Conservation (phyloP, 1,140 invertebrate genomes). For the Coenobita brevimanus region DNA sequence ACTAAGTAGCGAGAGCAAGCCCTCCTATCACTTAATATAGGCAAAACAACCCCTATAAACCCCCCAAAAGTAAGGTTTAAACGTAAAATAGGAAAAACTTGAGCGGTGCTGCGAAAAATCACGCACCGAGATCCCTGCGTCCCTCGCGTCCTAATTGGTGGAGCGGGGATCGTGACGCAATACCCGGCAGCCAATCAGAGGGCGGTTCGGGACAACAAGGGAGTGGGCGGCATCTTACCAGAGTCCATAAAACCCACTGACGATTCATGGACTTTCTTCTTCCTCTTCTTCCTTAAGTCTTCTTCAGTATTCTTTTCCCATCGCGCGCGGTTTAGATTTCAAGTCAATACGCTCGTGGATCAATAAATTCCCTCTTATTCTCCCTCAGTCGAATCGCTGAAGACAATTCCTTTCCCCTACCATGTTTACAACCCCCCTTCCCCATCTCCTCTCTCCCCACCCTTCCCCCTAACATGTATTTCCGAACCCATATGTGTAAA, state of each 20-base stretch:
- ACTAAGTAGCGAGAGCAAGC: background rate
- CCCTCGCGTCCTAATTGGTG: conserved; percentile 40
- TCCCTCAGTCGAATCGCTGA: too few species aligned
- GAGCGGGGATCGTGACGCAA: conserved; percentile 20
- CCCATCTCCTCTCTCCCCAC: too few species aligned
- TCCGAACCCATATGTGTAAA: too few species aligned
- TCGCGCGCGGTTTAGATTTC: background rate
- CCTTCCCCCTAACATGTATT: too few species aligned
- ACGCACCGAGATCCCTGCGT: conserved; percentile 44
- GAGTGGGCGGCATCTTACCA: conserved; percentile 63
- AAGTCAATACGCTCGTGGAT: background rate
- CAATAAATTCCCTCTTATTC: too few species aligned
- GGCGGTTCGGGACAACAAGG: conserved; percentile 53
- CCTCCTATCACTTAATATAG: background rate
- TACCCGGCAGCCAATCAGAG: conserved; percentile 46
- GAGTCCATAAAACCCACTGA: conserved; percentile 57
- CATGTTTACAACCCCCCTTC: too few species aligned
- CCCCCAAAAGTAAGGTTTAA: conserved; percentile 1
- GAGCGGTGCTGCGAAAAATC: too few species aligned
- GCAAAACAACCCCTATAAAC: background rate
- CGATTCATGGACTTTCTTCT: conserved; percentile 51
- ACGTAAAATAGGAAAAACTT: conserved; percentile 9
- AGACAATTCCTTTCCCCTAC: too few species aligned
- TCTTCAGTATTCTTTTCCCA: conserved; percentile 25
- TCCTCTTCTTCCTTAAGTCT: conserved; percentile 38